Evolutionary conservation across 2,113 vertebrate species (phyloP), one percentile per base, ranked within the genome.

Genomic region (Colistium nudipinnis): DNA sequence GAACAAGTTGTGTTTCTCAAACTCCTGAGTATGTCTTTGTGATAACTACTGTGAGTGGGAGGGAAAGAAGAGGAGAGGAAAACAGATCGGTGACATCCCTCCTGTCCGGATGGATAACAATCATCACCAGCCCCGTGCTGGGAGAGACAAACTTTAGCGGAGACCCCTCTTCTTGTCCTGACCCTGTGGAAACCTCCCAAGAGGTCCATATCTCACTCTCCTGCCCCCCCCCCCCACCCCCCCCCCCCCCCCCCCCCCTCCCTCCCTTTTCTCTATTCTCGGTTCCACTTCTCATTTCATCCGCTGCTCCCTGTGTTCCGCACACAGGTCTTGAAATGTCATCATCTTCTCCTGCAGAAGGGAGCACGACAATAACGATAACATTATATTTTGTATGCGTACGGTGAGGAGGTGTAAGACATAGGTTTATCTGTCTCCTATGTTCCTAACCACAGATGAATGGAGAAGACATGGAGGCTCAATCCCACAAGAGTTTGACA

Each of bases 311-410:
- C 47, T 36, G 44, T 4, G 39, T 72, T 77, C 66, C 27, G 11
- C 60, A 67, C 41, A 51, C n/a, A 3, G n/a, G 52, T 88, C 89
- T 90, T 89, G 89, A 89, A 92, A 90, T 87, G 56, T 47, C 82
- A 91, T 91, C 82, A 91, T 73, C 68, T 28, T 68, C 68, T 80
- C 76, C 64, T 47, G 11, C 35, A 57, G 68, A 66, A 17, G 16
- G 20, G 19, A 62, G 25, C 62, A 60, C 7, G 6, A 52, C 51
- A 51, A 79, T 71, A 44, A 44, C 53, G 74, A 67, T 70, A 77
- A 35, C 28, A 43, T 6, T 0, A 36, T 59, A 56, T 61, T 65
- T 31, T 65, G 14, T 38, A 2, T 28, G 1, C 22, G 20, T 27
- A 35, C 16, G 3, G 6, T 4, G 25, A 6, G 6, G 16, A 22